Evolutionary conservation across 1,140 invertebrate species (phyloP).

Genomic region (Zaprionus gabonicus): DNA sequence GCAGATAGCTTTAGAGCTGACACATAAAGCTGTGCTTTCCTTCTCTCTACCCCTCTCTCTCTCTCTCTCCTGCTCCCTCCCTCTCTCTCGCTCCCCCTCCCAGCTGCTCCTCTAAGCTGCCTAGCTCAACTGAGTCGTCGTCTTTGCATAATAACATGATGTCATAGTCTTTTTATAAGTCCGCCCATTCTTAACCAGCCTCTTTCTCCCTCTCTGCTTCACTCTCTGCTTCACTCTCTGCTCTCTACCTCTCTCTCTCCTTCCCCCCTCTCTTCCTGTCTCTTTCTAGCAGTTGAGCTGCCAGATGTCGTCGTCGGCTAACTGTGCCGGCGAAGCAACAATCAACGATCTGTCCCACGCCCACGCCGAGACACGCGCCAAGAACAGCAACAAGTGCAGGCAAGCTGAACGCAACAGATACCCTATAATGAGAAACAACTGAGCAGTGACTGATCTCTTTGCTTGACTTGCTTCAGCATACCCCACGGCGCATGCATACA

Average conservation of each 20-base stretch:
- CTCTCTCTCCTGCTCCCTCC: background rate
- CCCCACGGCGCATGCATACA: background rate
- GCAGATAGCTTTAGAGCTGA: slow-evolving; percentile 21
- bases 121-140: slow-evolving; percentile 34
- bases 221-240: too few species aligned
- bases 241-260: background rate
- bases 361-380: slow-evolving; percentile 76
- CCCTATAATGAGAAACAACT: background rate
- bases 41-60: background rate
- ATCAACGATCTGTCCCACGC: slow-evolving; percentile 64
- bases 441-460: background rate
- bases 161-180: slow-evolving; percentile 74
- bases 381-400: slow-evolving; percentile 37
- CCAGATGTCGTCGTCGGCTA: slow-evolving; percentile 38
- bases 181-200: slow-evolving; percentile 51
- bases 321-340: slow-evolving; percentile 32
- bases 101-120: background rate
- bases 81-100: background rate
- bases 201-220: background rate
- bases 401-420: background rate
- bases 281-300: slow-evolving; percentile 9
- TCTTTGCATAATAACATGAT: slow-evolving; percentile 69
- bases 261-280: background rate
- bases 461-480: background rate
- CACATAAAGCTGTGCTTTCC: slow-evolving; percentile 29